A percentile compares a stretch with the other conserved stretches of the same genome.
Evolutionary conservation across 1,140 invertebrate genomes (phyloP).

Genomic region (Steinernema khuongi): DNA sequence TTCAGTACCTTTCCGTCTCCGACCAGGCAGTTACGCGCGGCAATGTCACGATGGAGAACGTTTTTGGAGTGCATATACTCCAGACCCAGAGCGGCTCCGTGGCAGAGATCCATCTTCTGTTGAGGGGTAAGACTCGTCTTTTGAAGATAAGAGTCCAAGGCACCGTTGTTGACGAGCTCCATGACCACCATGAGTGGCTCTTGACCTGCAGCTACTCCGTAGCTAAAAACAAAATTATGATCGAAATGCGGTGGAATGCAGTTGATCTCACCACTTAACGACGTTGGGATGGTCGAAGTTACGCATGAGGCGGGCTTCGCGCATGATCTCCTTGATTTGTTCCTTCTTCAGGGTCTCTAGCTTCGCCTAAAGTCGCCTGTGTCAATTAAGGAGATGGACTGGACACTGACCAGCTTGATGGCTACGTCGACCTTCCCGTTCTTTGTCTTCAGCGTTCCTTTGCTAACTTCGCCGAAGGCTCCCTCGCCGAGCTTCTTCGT

Average conservation of each 20-base stretch:
- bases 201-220: conserved; percentile 32
- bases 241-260: no score
- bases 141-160: conserved; percentile 19
- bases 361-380: background rate
- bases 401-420: conserved; percentile 28
- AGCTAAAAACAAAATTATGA: conserved; percentile 28
- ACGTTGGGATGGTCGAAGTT: conserved; percentile 28
- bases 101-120: conserved; percentile 33
- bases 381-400: background rate
- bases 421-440: conserved; percentile 1
- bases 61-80: conserved; percentile 77
- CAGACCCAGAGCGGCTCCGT: conserved; percentile 68
- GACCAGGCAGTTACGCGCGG: conserved; percentile 72
- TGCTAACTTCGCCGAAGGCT: conserved; percentile 13
- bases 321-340: conserved; percentile 18
- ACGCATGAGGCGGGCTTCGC: no score
- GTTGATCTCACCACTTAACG: conserved; percentile 30
- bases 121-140: conserved; percentile 22
- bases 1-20: conserved; percentile 21
- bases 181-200: conserved; percentile 29
- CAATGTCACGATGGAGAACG: conserved; percentile 69
- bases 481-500: conserved; percentile 2
- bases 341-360: conserved; percentile 60
- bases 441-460: background rate
- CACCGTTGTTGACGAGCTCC: conserved; percentile 31